These are phyloP conservation scores for Melanotaenia parkinsoni DNA, from an alignment of 2,797 vertebrate species.

Conservation along the genomic window DNA sequence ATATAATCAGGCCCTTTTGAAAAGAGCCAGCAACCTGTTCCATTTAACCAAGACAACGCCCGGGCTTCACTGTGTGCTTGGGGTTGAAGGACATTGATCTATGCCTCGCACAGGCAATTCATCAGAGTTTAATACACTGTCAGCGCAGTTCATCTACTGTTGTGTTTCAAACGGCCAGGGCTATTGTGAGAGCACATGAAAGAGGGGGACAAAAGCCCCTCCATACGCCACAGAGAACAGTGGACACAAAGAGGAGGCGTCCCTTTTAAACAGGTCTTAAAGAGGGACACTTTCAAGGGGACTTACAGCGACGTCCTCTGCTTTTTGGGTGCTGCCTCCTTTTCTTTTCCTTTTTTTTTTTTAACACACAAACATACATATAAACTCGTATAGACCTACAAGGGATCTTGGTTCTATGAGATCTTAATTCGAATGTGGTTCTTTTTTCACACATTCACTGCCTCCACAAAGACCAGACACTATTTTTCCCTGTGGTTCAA, in stretches of 20 bases:
- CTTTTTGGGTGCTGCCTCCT: slow-evolving; percentile 67
- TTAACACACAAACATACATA: slow-evolving; percentile 81
- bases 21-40: slow-evolving; percentile 83
- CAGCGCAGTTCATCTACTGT: slow-evolving; percentile 88
- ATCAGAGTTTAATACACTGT: slow-evolving; percentile 90
- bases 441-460: slow-evolving; percentile 44
- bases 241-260: slow-evolving; percentile 86
- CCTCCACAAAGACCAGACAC: slow-evolving; percentile 32
- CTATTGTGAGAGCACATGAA: slow-evolving; percentile 86
- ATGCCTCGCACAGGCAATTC: slow-evolving; percentile 86
- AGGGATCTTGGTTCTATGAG: slow-evolving; percentile 71
- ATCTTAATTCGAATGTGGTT: slow-evolving; percentile 75
- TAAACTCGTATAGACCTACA: slow-evolving; percentile 75
- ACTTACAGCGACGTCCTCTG: slow-evolving; percentile 81
- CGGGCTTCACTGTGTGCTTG: slow-evolving; percentile 77
- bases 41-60: slow-evolving; percentile 82
- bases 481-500: slow-evolving; percentile 24
- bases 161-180: slow-evolving; percentile 83
- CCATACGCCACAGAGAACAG: slow-evolving; percentile 84
- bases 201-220: slow-evolving; percentile 84
- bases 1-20: slow-evolving; percentile 82
- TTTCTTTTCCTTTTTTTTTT: slow-evolving; percentile 64
- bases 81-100: slow-evolving; percentile 87
- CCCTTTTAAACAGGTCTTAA: slow-evolving; percentile 87
- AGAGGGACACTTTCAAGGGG: slow-evolving; percentile 84